Evolutionary conservation across 2,888 invertebrate species (phyloP).

Genomic region (Ceratothoa steindachneri): DNA sequence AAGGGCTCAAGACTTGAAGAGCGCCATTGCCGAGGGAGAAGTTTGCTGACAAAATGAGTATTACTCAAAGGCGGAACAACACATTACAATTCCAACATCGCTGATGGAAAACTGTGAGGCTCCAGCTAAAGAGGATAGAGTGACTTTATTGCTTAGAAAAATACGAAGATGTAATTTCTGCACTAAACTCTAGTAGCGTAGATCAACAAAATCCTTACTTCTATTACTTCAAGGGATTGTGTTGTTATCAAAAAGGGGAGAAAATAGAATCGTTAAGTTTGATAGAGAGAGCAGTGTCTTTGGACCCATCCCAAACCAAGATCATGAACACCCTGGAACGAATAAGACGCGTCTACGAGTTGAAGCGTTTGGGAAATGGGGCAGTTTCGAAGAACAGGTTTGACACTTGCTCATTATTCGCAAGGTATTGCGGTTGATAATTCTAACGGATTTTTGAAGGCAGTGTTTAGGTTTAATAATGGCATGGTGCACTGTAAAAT

Average conservation of each 20-base stretch:
- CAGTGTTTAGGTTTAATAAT: not conserved
- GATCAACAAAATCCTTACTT: not conserved
- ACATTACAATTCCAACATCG: not conserved
- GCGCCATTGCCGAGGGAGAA: not conserved
- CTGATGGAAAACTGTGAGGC: not conserved
- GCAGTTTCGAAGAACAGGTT: not conserved
- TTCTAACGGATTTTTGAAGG: not conserved
- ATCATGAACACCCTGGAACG: not conserved
- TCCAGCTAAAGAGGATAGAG: not conserved
- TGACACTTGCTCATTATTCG: not conserved
- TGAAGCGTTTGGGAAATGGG: not conserved
- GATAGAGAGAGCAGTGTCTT: not conserved
- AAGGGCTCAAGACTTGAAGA: too few relatives aligned
- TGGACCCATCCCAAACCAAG: not conserved
- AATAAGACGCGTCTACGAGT: not conserved
- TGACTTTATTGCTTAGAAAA: not conserved
- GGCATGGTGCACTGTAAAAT: not conserved
- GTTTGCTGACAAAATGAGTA: not conserved
- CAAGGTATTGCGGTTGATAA: not conserved
- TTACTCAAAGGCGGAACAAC: not conserved
- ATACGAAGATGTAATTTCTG: not conserved
- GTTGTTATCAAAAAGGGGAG: not conserved
- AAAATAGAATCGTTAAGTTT: not conserved
- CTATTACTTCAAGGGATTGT: not conserved
- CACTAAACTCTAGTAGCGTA: not conserved